Evolutionary conservation across 2,113 vertebrate species (phyloP).

Genomic region (Australoheros scitulus): DNA sequence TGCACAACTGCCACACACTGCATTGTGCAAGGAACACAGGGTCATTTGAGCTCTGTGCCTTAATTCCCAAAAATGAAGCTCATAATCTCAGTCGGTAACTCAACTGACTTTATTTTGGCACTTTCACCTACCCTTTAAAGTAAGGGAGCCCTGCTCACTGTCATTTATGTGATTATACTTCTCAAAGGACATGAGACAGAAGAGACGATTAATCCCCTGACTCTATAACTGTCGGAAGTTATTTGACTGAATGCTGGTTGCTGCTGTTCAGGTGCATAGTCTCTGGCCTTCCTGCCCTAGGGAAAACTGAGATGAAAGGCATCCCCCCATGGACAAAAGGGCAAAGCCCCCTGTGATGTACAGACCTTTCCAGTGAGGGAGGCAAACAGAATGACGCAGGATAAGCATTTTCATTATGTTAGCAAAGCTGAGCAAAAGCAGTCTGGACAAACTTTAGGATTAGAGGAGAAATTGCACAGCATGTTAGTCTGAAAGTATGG

Average conservation of each 20-base stretch:
- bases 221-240: constrained; percentile 16
- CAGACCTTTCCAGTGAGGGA: constrained; percentile 49
- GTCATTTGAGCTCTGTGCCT: not conserved
- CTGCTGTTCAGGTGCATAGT: constrained; percentile 44
- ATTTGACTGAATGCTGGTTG: constrained; percentile 39
- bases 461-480: constrained; percentile 51
- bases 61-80: constrained; percentile 11
- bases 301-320: constrained; percentile 57
- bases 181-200: not conserved
- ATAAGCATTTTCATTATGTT: constrained; percentile 77
- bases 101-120: not conserved
- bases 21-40: not conserved
- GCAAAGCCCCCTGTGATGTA: constrained; percentile 64
- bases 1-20: not conserved
- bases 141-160: not conserved
- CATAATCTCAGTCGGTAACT: constrained; percentile 8
- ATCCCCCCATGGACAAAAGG: constrained; percentile 59
- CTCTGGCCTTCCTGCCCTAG: constrained; percentile 49
- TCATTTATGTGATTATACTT: constrained; percentile 3
- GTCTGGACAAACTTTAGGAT: constrained; percentile 70
- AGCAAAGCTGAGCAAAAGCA: constrained; percentile 72
- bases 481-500: constrained; percentile 53
- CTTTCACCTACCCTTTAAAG: not conserved
- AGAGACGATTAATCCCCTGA: not conserved
- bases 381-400: constrained; percentile 56